Conservation (phyloP, 2,113 vertebrate genomes). For the Lates calcarifer region DNA sequence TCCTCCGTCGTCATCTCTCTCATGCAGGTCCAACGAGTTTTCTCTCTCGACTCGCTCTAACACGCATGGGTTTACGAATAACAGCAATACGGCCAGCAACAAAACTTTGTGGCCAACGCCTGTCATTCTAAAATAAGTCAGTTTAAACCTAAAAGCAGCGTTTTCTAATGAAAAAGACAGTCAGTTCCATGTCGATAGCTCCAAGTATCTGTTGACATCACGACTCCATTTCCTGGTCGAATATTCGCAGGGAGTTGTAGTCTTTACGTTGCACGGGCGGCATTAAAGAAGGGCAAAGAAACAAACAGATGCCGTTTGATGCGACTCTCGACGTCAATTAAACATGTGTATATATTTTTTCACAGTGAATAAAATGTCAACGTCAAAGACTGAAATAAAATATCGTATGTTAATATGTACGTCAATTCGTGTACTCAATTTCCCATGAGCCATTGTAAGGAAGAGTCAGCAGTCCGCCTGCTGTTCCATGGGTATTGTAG, state of each 20-base stretch:
- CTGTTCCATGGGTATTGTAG: constrained; percentile 35
- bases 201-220: constrained; percentile 50
- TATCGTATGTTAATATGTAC: rapidly evolving
- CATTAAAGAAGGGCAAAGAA: rapidly evolving
- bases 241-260: constrained; percentile 74
- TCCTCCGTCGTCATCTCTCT: constrained; percentile 33
- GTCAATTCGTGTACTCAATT: constrained; percentile 27
- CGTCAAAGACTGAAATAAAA: rapidly evolving
- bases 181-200: constrained; percentile 62
- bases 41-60: constrained; percentile 25
- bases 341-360: neutral
- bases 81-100: constrained; percentile 48
- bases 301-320: neutral
- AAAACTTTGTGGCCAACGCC: constrained; percentile 6
- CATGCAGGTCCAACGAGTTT: constrained; percentile 18
- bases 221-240: constrained; percentile 65
- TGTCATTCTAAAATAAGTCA: constrained; percentile 63
- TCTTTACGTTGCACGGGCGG: neutral
- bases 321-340: neutral
- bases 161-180: constrained; percentile 26
- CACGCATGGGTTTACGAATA: constrained; percentile 42
- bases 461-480: neutral
- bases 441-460: constrained; percentile 51
- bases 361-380: rapidly evolving
- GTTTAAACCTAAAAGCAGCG: constrained; percentile 36